phyloP scores from a whole-genome alignment of 2,113 vertebrate species.

The Semnopithecus entellus region DNA sequence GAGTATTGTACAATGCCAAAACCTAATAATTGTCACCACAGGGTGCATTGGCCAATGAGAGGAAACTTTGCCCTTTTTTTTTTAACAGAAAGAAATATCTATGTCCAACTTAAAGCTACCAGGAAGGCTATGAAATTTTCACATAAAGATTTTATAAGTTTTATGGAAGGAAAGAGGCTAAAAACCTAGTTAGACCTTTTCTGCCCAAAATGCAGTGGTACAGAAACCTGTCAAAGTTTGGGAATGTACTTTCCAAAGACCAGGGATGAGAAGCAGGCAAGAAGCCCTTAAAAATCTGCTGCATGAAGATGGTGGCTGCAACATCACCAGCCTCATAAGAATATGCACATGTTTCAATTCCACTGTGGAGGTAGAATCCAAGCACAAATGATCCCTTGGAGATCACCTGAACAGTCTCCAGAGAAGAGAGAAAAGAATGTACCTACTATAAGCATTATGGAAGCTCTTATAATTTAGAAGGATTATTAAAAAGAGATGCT shows the following conservation, averaged over 20 bases:
- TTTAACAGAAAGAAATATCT: background rate
- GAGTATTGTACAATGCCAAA: background rate
- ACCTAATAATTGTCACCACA: background rate
- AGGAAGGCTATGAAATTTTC: background rate
- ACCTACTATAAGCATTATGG: background rate
- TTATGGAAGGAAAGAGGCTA: background rate
- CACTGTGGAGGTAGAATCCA: background rate
- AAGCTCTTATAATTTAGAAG: background rate
- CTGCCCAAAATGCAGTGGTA: background rate
- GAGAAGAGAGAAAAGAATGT: background rate
- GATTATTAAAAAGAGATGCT: background rate
- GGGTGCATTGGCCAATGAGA: background rate
- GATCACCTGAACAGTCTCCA: background rate
- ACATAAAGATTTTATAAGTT: background rate
- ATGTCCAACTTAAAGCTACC: background rate
- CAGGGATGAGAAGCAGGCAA: background rate
- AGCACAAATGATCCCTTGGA: background rate
- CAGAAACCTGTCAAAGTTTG: background rate
- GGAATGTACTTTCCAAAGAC: background rate
- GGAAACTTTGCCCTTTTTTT: background rate
- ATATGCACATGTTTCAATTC: accelerated
- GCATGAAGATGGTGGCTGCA: accelerated
- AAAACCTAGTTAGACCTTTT: background rate
- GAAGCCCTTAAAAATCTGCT: background rate
- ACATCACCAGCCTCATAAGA: accelerated